Evolutionary conservation across 2,888 invertebrate genomes (phyloP).

Genomic region (Heteromurus nitidus): DNA sequence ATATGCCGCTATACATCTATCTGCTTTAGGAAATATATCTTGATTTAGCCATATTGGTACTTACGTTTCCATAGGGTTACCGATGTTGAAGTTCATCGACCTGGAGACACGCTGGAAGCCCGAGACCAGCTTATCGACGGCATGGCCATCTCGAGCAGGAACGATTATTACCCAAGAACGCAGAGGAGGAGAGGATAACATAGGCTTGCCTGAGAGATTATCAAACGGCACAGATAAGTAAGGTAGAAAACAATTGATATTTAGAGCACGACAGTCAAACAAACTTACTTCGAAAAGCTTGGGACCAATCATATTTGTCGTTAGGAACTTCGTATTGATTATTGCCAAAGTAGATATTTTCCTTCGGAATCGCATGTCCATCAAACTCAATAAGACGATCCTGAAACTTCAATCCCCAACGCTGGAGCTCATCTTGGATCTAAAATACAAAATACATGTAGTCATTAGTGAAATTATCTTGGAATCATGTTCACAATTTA

Average conservation of each 20-base stretch:
- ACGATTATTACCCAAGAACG: conserved; percentile 60
- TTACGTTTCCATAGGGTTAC: conserved; percentile 50
- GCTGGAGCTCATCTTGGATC: conserved; percentile 52
- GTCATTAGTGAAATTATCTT: too few relatives aligned
- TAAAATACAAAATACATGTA: conserved; percentile 29
- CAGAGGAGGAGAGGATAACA: conserved; percentile 39
- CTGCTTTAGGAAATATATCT: too few relatives aligned
- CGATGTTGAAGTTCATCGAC: conserved; percentile 33
- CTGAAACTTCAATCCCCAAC: conserved; percentile 63
- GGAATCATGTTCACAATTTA: too few relatives aligned
- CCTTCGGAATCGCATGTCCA: conserved; percentile 51
- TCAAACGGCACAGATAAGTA: too few relatives aligned
- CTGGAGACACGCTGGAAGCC: conserved; percentile 45
- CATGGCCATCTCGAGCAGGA: conserved; percentile 38
- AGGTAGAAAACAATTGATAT: background rate
- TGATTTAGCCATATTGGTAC: background rate
- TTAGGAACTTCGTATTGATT: conserved; percentile 33
- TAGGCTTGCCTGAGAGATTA: conserved; percentile 63
- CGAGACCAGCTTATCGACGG: conserved; percentile 38
- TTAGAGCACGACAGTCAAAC: background rate
- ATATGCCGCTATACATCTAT: background rate
- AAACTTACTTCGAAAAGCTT: conserved; percentile 58
- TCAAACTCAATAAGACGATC: conserved; percentile 40
- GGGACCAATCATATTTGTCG: conserved; percentile 56
- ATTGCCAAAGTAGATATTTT: conserved; percentile 53